Conservation (phyloP, 2,113 vertebrate species). For the Forbesichthys papilliferus region DNA sequence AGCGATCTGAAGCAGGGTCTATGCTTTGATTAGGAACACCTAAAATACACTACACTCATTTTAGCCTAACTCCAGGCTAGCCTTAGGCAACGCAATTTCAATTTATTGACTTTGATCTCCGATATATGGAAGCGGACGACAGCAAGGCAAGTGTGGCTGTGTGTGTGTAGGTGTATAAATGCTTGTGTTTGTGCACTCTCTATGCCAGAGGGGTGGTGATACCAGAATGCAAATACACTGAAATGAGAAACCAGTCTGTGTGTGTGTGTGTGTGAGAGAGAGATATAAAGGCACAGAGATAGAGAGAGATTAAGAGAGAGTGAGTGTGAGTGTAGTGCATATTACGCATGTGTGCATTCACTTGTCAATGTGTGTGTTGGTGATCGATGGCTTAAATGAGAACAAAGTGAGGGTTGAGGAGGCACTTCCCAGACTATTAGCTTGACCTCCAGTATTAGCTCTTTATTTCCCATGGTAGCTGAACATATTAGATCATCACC, state of each 20-base stretch:
- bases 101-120: too few relatives aligned
- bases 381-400: constrained; percentile 43
- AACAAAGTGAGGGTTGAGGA: constrained; percentile 45
- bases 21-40: too few relatives aligned
- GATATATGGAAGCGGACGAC: too few relatives aligned
- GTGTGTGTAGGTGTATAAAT: constrained; percentile 7
- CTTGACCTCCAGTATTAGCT: constrained; percentile 56
- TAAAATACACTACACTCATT: too few relatives aligned
- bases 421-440: constrained; percentile 57
- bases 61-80: too few relatives aligned
- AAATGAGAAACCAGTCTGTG: constrained; percentile 13
- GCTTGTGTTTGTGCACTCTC: not conserved
- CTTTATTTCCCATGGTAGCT: constrained; percentile 67
- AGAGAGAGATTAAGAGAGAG: not conserved
- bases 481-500: constrained; percentile 61
- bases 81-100: too few relatives aligned
- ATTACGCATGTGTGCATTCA: constrained; percentile 10
- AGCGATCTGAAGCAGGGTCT: too few relatives aligned
- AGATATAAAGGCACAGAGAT: too few relatives aligned
- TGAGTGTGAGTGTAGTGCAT: not conserved
- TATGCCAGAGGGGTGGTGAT: constrained; percentile 24
- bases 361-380: not conserved
- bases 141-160: not conserved
- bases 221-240: constrained; percentile 8
- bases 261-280: constrained; percentile 2